A percentile compares a stretch with the other conserved stretches of the same genome.
Evolutionary conservation across 2,797 vertebrate species (phyloP).

Genomic region (Phalloptychus januarius): DNA sequence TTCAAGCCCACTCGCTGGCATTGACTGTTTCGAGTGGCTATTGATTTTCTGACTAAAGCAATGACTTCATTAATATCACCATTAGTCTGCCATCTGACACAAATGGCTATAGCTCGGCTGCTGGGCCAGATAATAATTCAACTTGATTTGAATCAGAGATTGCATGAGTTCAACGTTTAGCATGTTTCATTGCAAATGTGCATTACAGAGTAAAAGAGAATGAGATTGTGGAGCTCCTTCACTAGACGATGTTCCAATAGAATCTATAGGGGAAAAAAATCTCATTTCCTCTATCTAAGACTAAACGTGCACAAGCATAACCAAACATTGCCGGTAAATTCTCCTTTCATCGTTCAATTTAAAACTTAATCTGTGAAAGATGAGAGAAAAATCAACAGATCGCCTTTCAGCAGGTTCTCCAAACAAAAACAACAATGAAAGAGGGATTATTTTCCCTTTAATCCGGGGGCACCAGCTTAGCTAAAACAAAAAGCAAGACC

Average conservation of each 20-base stretch:
- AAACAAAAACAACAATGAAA: slow-evolving; percentile 79
- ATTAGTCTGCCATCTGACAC: slow-evolving; percentile 84
- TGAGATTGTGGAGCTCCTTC: slow-evolving; percentile 33
- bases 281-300: slow-evolving; percentile 43
- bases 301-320: slow-evolving; percentile 50
- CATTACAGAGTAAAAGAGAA: slow-evolving; percentile 46
- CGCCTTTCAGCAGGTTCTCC: slow-evolving; percentile 73
- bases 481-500: slow-evolving; percentile 77
- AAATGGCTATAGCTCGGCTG: slow-evolving; percentile 70
- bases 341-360: slow-evolving; percentile 73
- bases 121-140: slow-evolving; percentile 69
- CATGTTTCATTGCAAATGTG: slow-evolving; percentile 62
- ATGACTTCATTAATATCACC: slow-evolving; percentile 86
- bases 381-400: slow-evolving; percentile 78
- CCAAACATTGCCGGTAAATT: slow-evolving; percentile 63
- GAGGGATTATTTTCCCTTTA: slow-evolving; percentile 81
- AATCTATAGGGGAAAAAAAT: slow-evolving; percentile 38
- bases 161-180: slow-evolving; percentile 70
- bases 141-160: slow-evolving; percentile 64
- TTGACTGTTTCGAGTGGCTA: slow-evolving; percentile 80
- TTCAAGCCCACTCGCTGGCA: slow-evolving; percentile 73
- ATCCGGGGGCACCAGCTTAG: slow-evolving; percentile 78
- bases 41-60: slow-evolving; percentile 86
- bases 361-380: slow-evolving; percentile 77
- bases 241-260: slow-evolving; percentile 33